phyloP scores from a whole-genome alignment of 64 coral and sea anemone species.

The Pocillopora verrucosa region DNA sequence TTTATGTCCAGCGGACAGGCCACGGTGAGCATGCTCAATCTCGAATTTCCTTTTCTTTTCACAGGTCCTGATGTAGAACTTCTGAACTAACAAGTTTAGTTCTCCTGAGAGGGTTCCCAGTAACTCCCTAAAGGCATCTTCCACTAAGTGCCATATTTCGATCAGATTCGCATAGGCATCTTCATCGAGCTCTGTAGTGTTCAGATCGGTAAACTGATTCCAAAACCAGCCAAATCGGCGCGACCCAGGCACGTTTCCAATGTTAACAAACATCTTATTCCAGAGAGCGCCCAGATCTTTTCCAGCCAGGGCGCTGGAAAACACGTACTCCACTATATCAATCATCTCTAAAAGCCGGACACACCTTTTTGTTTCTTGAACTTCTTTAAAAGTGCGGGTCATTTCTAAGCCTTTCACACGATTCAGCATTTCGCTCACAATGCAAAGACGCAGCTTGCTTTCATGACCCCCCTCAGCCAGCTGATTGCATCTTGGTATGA shows the following conservation, averaged over 20 bases:
- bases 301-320: neutral
- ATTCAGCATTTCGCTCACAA: slow-evolving; percentile 21
- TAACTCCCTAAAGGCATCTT: slow-evolving; percentile 14
- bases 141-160: neutral
- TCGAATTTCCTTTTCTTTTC: slow-evolving; percentile 39
- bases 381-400: neutral
- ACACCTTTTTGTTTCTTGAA: neutral
- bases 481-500: slow-evolving; percentile 18
- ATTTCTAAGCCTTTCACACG: slow-evolving; percentile 3
- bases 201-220: slow-evolving; percentile 17
- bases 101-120: neutral
- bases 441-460: neutral
- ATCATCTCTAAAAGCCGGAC: slow-evolving; percentile 9
- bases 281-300: neutral
- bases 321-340: slow-evolving; percentile 16
- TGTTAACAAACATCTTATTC: slow-evolving; percentile 47
- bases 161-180: neutral
- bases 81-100: slow-evolving; percentile 22
- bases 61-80: slow-evolving; percentile 27
- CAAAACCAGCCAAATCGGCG: neutral
- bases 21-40: neutral
- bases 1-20: neutral
- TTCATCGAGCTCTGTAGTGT: slow-evolving; percentile 16
- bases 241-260: neutral
- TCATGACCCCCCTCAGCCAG: neutral